phyloP scores from a whole-genome alignment of 1,140 invertebrate genomes.

The Belonocnema kinseyi region DNA sequence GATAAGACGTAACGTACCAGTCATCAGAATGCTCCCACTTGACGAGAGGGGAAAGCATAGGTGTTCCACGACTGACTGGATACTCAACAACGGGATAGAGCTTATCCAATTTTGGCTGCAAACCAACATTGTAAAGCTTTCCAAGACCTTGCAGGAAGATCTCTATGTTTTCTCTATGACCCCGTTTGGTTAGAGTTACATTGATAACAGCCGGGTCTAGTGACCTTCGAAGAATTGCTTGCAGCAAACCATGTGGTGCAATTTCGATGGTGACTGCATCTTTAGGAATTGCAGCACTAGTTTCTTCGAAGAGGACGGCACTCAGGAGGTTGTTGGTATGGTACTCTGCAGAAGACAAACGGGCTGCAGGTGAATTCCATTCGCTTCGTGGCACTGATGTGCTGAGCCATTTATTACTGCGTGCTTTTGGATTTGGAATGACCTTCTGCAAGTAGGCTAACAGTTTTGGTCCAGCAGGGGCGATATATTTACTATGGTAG shows the following conservation, averaged over 20 bases:
- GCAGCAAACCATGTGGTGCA: conserved; percentile 87
- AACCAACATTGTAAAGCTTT: conserved; percentile 80
- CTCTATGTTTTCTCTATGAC: conserved; percentile 82
- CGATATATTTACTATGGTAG: conserved; percentile 84
- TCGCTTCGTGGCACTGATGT: conserved; percentile 86
- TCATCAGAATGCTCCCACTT: conserved; percentile 94
- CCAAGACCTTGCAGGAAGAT: conserved; percentile 86
- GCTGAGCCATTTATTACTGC: conserved; percentile 90
- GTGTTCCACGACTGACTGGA: conserved; percentile 84
- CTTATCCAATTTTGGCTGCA: conserved; percentile 78
- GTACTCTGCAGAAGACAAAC: conserved; percentile 90
- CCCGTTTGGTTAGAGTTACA: conserved; percentile 87
- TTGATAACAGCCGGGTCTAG: conserved; percentile 79
- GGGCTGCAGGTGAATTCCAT: conserved; percentile 84
- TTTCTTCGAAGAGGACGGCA: conserved; percentile 92
- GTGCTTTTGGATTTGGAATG: conserved; percentile 81
- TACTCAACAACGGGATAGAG: conserved; percentile 81
- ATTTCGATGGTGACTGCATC: conserved; percentile 90
- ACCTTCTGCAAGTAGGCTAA: conserved; percentile 84
- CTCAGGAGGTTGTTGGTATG: conserved; percentile 93
- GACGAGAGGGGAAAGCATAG: conserved; percentile 82
- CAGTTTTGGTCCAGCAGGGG: conserved; percentile 81
- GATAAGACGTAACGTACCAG: conserved; percentile 81
- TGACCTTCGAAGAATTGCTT: conserved; percentile 80
- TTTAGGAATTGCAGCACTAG: conserved; percentile 83